A percentile compares a stretch with the other conserved stretches of the same genome.
phyloP scores from a whole-genome alignment of 2,113 vertebrate species.

The Microtus pennsylvanicus region DNA sequence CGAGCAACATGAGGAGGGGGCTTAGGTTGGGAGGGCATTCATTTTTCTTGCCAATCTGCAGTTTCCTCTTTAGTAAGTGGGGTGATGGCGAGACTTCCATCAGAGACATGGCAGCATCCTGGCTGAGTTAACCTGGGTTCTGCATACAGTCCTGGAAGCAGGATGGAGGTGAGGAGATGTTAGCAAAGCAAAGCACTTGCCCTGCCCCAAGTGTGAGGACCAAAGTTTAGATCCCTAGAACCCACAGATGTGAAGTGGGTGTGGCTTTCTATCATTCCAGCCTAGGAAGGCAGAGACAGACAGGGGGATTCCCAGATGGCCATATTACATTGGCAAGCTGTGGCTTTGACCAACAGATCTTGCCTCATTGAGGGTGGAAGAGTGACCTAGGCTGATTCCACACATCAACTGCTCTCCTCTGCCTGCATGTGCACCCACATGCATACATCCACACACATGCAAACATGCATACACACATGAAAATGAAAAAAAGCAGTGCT shows the following conservation, averaged over 20 bases:
- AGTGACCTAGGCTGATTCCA: not conserved
- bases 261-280: not conserved
- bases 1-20: not conserved
- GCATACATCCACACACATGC: not conserved
- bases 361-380: not conserved
- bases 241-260: not conserved
- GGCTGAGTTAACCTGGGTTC: too few relatives aligned
- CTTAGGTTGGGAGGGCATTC: not conserved
- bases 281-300: not conserved
- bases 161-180: not conserved
- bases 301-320: not conserved
- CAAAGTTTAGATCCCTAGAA: not conserved
- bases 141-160: too few relatives aligned
- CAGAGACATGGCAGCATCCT: too few relatives aligned
- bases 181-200: not conserved
- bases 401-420: not conserved
- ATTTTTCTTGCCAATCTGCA: rapidly evolving
- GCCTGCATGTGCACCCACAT: too few relatives aligned
- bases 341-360: too few relatives aligned
- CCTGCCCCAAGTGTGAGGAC: not conserved
- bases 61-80: not conserved
- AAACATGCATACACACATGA: not conserved
- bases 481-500: not conserved
- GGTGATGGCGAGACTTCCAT: not conserved
- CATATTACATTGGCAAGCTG: too few relatives aligned